Conservation (phyloP, 2,797 vertebrate species). For the Crenuchus spilurus region DNA sequence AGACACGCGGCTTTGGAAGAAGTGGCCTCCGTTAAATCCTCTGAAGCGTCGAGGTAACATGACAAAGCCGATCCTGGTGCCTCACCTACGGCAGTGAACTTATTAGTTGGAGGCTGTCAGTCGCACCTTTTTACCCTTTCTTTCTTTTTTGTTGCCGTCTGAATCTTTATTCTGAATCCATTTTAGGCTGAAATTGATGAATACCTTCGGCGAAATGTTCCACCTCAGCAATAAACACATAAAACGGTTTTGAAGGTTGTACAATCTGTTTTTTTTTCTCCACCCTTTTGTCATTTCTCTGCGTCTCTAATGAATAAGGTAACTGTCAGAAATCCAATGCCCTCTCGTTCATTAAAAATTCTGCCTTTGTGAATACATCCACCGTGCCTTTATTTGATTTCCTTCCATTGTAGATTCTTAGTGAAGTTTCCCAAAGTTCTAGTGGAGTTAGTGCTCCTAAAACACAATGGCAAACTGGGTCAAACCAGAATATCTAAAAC, state of each 20-base stretch:
- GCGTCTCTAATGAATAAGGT: slow-evolving; percentile 21
- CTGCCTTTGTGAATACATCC: slow-evolving; percentile 14
- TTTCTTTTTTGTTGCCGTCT: not conserved
- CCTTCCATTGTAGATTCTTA: slow-evolving; percentile 29
- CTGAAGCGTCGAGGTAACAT: not conserved
- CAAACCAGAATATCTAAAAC: slow-evolving; percentile 5
- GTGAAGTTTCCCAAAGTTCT: slow-evolving; percentile 24
- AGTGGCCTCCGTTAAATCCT: not conserved
- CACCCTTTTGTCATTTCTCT: slow-evolving; percentile 1
- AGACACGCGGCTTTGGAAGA: not conserved
- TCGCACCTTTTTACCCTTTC: not conserved
- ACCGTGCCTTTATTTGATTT: slow-evolving; percentile 44
- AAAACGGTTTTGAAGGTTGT: not conserved
- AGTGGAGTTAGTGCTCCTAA: slow-evolving; percentile 16
- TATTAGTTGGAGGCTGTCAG: not conserved
- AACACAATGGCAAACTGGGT: slow-evolving; percentile 13
- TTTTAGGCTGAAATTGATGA: slow-evolving; percentile 13
- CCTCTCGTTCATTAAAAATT: slow-evolving; percentile 36
- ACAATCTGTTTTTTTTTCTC: slow-evolving; percentile 6
- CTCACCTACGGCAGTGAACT: slow-evolving; percentile 5
- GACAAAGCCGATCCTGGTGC: not conserved
- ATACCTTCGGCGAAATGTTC: not conserved
- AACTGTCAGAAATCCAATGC: slow-evolving; percentile 22
- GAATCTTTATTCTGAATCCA: not conserved
- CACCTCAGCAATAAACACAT: slow-evolving; percentile 11